A percentile compares a stretch with the other conserved stretches of the same genome.
Conservation (phyloP, 2,888 invertebrate genomes). For the Tineola bisselliella region DNA sequence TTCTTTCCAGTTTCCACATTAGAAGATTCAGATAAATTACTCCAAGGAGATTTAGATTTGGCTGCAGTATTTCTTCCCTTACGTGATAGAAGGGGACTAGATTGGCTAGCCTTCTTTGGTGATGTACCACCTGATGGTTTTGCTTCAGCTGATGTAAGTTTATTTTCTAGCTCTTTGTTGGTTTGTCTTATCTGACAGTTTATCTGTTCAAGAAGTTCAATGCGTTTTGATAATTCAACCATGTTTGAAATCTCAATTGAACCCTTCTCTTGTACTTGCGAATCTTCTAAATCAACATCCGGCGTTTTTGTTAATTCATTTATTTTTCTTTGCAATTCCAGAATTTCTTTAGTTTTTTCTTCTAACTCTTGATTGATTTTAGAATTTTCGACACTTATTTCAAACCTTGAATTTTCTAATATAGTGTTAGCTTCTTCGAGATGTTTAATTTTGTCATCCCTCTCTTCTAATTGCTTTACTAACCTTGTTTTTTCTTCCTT, state of each 20-base stretch:
- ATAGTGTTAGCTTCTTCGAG: slow-evolving; percentile 67
- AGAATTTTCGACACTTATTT: slow-evolving; percentile 62
- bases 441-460: slow-evolving; percentile 62
- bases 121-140: slow-evolving; percentile 33
- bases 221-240: slow-evolving; percentile 53
- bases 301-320: slow-evolving; percentile 25
- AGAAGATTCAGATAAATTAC: slow-evolving; percentile 41
- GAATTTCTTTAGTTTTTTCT: slow-evolving; percentile 52
- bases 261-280: slow-evolving; percentile 67
- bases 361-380: slow-evolving; percentile 65
- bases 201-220: slow-evolving; percentile 61
- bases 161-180: slow-evolving; percentile 63
- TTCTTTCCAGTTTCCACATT: slow-evolving; percentile 51
- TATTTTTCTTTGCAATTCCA: slow-evolving; percentile 41
- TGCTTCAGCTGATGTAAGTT: slow-evolving; percentile 40
- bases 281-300: slow-evolving; percentile 26
- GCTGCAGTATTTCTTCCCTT: slow-evolving; percentile 51
- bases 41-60: slow-evolving; percentile 59
- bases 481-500: slow-evolving; percentile 72
- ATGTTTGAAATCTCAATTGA: slow-evolving; percentile 55
- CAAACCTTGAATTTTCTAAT: slow-evolving; percentile 56
- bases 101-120: slow-evolving; percentile 50
- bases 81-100: slow-evolving; percentile 48
- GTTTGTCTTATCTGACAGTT: slow-evolving; percentile 63
- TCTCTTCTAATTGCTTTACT: slow-evolving; percentile 61